phyloP scores from a whole-genome alignment of 2,113 vertebrate species.

The Saguinus imperator region DNA sequence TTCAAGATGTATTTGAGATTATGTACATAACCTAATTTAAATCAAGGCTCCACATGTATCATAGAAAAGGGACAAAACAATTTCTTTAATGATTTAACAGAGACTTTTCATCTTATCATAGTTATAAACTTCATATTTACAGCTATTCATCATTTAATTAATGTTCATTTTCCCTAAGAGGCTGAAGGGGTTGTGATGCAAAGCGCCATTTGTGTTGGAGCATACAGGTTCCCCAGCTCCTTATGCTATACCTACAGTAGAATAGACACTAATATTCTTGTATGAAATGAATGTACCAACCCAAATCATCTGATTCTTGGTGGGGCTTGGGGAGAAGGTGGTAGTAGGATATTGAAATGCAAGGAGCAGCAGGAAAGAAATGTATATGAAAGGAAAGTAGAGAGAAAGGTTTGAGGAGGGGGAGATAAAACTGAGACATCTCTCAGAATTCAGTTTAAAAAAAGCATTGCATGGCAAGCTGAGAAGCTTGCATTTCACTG shows the following conservation, averaged over 20 bases:
- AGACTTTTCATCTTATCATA: neutral
- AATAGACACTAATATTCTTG: neutral
- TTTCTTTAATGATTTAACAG: neutral
- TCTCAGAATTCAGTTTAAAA: neutral
- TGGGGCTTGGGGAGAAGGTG: neutral
- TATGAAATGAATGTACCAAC: neutral
- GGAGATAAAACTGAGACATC: neutral
- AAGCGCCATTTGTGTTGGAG: neutral
- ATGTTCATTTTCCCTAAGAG: neutral
- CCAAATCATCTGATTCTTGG: neutral
- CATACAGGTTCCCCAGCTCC: neutral
- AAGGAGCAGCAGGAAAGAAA: neutral
- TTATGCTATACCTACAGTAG: neutral
- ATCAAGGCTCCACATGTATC: neutral
- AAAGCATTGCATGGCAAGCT: neutral
- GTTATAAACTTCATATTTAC: neutral
- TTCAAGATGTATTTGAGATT: neutral
- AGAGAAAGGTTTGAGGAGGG: neutral
- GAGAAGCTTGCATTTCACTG: neutral
- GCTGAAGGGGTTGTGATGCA: neutral
- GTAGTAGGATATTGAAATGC: neutral
- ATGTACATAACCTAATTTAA: neutral
- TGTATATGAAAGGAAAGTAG: neutral
- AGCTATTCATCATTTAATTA: neutral
- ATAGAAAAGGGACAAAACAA: neutral